Conservation (phyloP, 2,113 vertebrate species). For the Notarius quadriscutis region DNA sequence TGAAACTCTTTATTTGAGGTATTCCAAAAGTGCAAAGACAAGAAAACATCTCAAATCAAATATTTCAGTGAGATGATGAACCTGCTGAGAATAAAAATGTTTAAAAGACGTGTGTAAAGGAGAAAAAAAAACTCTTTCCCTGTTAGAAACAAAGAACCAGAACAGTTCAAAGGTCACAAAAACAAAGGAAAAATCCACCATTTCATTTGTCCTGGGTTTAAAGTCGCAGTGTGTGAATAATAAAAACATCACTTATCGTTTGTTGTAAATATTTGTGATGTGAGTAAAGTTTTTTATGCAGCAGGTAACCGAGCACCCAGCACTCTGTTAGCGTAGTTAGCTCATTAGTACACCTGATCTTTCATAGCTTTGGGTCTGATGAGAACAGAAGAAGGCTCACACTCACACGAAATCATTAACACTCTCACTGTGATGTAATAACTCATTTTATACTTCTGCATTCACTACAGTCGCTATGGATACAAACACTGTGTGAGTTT, state of each 20-base stretch:
- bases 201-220: not conserved
- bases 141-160: not conserved
- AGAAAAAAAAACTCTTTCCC: not conserved
- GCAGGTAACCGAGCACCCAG: not conserved
- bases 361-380: not conserved
- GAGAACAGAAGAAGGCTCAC: not conserved
- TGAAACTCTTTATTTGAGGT: slow-evolving; percentile 10
- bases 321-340: not conserved
- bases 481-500: not conserved
- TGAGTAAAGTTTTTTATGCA: not conserved
- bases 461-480: not conserved
- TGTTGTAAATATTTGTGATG: not conserved
- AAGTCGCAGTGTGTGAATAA: not conserved
- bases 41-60: not conserved
- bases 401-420: not conserved
- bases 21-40: not conserved
- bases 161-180: not conserved
- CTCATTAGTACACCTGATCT: not conserved
- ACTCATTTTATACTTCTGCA: not conserved
- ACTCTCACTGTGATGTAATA: not conserved
- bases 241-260: not conserved
- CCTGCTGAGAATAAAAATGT: not conserved
- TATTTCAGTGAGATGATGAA: not conserved
- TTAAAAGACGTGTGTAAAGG: not conserved
- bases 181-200: not conserved